Percentiles rank a stretch among this genome's conserved stretches.
Conservation (phyloP, 1,140 invertebrate species). For the Ptiloglossa arizonensis region DNA sequence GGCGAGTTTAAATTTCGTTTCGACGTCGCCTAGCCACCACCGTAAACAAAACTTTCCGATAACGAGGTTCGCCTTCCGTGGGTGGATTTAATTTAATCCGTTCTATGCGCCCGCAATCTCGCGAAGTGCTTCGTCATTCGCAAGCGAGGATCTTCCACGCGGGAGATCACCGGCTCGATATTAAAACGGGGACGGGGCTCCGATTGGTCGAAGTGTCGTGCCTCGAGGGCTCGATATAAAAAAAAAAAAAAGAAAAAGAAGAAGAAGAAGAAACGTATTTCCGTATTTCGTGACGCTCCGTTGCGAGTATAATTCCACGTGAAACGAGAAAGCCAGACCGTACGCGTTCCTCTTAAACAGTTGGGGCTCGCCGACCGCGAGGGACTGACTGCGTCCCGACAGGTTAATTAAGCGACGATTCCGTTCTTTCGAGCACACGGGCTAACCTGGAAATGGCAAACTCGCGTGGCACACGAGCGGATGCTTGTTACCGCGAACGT, state of each 20-base stretch:
- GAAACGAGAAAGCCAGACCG: too few relatives aligned
- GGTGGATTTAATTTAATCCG: slow-evolving; percentile 8
- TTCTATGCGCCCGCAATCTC: background rate
- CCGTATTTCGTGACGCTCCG: too few relatives aligned
- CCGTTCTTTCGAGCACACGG: slow-evolving; percentile 41
- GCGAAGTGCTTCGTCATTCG: background rate
- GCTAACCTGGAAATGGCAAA: slow-evolving; percentile 43
- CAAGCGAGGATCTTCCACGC: background rate
- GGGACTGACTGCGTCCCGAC: slow-evolving; percentile 30
- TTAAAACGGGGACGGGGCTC: too few relatives aligned
- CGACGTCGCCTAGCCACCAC: background rate
- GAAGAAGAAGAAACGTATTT: too few relatives aligned
- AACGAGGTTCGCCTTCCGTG: background rate
- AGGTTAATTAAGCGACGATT: slow-evolving; percentile 53
- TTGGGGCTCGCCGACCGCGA: background rate
- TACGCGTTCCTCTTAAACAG: too few relatives aligned
- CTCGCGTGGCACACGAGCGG: slow-evolving; percentile 12
- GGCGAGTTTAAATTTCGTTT: slow-evolving; percentile 12
- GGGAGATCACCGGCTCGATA: background rate
- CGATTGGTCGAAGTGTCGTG: background rate
- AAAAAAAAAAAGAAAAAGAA: too few relatives aligned
- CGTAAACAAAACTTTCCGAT: slow-evolving; percentile 14
- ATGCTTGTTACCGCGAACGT: slow-evolving; percentile 2
- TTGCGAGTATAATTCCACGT: too few relatives aligned
- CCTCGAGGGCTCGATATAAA: too few relatives aligned